phyloP scores from a whole-genome alignment of 2,113 vertebrate genomes.

The Aspidoscelis tigris region DNA sequence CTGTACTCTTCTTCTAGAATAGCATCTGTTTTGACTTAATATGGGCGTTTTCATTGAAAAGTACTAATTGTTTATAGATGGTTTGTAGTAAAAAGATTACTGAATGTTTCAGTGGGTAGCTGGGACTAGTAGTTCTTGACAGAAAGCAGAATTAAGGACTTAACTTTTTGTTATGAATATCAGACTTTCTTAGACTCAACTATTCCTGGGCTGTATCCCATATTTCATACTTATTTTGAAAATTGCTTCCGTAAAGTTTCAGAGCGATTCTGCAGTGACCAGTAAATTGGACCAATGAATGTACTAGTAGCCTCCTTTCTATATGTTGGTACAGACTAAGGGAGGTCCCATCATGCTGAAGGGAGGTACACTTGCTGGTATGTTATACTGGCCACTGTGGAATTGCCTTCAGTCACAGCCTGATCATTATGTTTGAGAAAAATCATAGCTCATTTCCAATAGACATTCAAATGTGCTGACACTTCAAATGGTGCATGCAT shows the following conservation, averaged over 20 bases:
- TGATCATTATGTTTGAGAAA: too few relatives aligned
- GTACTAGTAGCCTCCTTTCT: too few relatives aligned
- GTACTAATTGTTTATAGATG: not conserved
- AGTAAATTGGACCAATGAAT: too few relatives aligned
- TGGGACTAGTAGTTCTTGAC: constrained; percentile 4
- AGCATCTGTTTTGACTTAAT: constrained; percentile 30
- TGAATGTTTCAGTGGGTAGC: constrained; percentile 8
- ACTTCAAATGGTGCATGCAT: too few relatives aligned
- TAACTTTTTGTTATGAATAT: constrained; percentile 23
- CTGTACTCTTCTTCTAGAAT: not conserved
- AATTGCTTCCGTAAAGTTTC: not conserved
- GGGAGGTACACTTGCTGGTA: too few relatives aligned
- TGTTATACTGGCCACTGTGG: too few relatives aligned
- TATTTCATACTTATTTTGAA: not conserved
- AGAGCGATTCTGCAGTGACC: too few relatives aligned
- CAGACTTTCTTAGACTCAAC: constrained; percentile 12
- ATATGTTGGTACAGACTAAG: too few relatives aligned
- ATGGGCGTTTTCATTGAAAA: constrained; percentile 9
- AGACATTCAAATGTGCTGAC: too few relatives aligned
- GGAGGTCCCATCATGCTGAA: too few relatives aligned
- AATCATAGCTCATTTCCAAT: too few relatives aligned
- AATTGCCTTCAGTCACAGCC: too few relatives aligned
- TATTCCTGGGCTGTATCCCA: constrained; percentile 7
- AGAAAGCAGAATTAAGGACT: constrained; percentile 34
- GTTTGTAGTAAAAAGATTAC: not conserved